Conservation (phyloP, 23 tunicate genomes). For the Oikopleura dioica region DNA sequence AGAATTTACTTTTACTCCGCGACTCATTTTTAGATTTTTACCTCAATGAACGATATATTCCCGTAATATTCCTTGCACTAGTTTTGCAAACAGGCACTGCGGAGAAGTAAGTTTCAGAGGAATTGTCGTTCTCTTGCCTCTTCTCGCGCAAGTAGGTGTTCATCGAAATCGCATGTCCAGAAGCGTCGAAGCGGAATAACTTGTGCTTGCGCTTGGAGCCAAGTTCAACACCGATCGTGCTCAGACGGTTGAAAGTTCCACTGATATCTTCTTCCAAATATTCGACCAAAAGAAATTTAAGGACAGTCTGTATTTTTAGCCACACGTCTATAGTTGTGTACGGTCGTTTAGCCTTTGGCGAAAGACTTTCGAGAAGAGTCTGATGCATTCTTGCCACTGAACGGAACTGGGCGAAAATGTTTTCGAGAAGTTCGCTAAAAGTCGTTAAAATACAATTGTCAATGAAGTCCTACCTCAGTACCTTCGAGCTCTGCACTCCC, state of each 20-base stretch:
- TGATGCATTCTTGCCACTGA: conserved; percentile 37
- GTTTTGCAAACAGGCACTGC: conserved; percentile 46
- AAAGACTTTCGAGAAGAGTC: conserved; percentile 21
- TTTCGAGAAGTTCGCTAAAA: conserved; percentile 36
- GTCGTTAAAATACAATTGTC: too few relatives aligned
- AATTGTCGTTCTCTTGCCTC: not conserved
- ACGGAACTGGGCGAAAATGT: conserved; percentile 48
- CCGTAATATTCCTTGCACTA: conserved; percentile 50
- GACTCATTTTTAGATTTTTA: too few relatives aligned
- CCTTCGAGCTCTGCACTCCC: not conserved
- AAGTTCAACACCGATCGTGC: not conserved
- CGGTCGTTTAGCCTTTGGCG: conserved; percentile 13
- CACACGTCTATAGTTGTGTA: conserved; percentile 69
- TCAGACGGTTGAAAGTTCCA: not conserved
- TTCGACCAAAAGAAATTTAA: conserved; percentile 40
- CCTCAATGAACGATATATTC: conserved; percentile 51
- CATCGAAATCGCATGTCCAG: conserved; percentile 95
- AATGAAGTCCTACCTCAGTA: not conserved
- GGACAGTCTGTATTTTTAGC: conserved; percentile 66
- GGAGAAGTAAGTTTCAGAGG: not conserved
- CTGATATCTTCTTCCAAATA: conserved; percentile 52
- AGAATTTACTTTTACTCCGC: too few relatives aligned
- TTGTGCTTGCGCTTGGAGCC: conserved; percentile 21
- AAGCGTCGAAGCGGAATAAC: conserved; percentile 66
- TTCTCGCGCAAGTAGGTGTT: conserved; percentile 72